Conservation (phyloP, 2,888 invertebrate genomes). For the Villa cingulata region DNA sequence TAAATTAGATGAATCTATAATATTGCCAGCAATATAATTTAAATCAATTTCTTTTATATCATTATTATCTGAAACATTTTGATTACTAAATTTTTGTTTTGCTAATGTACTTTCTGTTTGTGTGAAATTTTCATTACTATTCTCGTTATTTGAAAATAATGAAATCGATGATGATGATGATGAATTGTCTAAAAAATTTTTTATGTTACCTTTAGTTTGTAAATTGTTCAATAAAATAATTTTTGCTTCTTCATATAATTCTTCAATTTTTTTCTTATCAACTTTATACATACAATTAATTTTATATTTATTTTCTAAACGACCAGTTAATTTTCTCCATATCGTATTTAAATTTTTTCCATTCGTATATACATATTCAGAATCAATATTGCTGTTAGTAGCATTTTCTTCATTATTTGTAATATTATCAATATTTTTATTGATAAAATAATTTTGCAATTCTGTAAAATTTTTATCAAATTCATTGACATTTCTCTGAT, state of each 20-base stretch:
- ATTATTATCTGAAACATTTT: no score
- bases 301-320: conserved; percentile 31
- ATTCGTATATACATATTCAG: conserved; percentile 22
- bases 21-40: no score
- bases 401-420: conserved; percentile 7
- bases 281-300: conserved; percentile 31
- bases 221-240: conserved; percentile 23
- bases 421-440: no score
- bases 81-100: no score
- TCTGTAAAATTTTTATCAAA: background rate
- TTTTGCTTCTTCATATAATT: conserved; percentile 36
- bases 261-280: conserved; percentile 33
- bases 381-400: conserved; percentile 6
- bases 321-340: conserved; percentile 37
- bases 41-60: no score
- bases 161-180: no score
- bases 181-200: no score
- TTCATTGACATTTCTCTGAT: no score
- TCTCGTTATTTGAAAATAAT: background rate
- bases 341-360: conserved; percentile 36
- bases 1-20: no score
- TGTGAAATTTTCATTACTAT: background rate
- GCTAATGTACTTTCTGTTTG: background rate
- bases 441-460: no score
- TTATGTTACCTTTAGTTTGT: conserved; percentile 5